These are phyloP conservation scores for Myiopsitta monachus DNA, from an alignment of 2,113 vertebrate genomes.

Conservation along the genomic window DNA sequence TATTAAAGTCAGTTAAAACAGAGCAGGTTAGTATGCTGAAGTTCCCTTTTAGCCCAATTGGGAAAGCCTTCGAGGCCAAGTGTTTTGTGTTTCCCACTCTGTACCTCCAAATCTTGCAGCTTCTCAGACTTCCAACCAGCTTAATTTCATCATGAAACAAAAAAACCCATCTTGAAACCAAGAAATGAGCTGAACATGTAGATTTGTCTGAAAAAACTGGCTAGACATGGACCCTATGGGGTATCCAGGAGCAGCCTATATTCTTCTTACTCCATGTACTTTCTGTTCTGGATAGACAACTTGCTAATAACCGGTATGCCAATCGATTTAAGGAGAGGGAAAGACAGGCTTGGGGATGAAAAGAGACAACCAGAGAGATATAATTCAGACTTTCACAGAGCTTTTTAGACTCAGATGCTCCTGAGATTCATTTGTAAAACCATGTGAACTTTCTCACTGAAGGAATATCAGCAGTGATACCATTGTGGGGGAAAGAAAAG, in stretches of 20 bases:
- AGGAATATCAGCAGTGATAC: slow-evolving; percentile 63
- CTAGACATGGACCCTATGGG: background rate
- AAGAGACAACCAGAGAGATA: slow-evolving; percentile 35
- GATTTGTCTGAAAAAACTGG: background rate
- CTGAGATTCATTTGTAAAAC: slow-evolving; percentile 56
- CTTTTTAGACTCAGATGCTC: slow-evolving; percentile 44
- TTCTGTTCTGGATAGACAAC: slow-evolving; percentile 15
- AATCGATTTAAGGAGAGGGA: slow-evolving; percentile 28
- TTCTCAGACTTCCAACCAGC: background rate
- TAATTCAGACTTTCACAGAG: slow-evolving; percentile 45
- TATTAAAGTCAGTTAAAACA: slow-evolving; percentile 30
- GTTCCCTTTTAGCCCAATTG: background rate
- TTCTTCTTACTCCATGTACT: background rate
- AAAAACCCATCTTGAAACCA: background rate
- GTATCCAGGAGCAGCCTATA: background rate
- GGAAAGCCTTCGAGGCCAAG: background rate
- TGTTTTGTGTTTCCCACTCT: background rate
- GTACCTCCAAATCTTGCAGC: background rate
- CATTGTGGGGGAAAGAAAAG: slow-evolving; percentile 60
- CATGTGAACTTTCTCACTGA: slow-evolving; percentile 62
- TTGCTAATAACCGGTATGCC: background rate
- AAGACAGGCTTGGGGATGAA: slow-evolving; percentile 25
- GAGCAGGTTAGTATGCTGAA: background rate
- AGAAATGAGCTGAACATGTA: background rate
- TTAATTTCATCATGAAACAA: background rate